Conservation (phyloP, 2,113 vertebrate species). For the Mionectes macconnelli region DNA sequence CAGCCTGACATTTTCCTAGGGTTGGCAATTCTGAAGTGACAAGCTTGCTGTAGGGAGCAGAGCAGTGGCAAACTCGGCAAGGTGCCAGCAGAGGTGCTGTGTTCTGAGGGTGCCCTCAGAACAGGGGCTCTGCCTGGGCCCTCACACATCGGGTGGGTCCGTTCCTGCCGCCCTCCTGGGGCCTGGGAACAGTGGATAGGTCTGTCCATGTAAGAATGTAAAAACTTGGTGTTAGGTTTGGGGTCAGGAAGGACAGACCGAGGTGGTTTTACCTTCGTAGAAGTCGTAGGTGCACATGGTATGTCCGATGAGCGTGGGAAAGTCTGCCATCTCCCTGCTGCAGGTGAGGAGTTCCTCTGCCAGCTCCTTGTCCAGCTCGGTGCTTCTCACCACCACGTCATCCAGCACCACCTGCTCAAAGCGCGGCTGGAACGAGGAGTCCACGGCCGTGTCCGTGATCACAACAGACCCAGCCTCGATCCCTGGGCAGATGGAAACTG, state of each 20-base stretch:
- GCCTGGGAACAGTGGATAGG: not conserved
- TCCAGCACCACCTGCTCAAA: constrained; percentile 87
- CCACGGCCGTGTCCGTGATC: constrained; percentile 80
- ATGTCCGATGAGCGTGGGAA: constrained; percentile 78
- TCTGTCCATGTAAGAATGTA: accelerated
- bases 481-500: constrained; percentile 52
- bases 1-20: not conserved
- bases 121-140: not conserved
- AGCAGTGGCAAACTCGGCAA: not conserved
- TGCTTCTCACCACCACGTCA: constrained; percentile 80
- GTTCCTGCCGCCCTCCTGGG: not conserved
- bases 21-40: not conserved
- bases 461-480: constrained; percentile 82
- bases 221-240: accelerated
- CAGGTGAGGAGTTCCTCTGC: constrained; percentile 77
- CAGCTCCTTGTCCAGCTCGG: constrained; percentile 81
- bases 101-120: not conserved
- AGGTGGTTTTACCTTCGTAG: constrained; percentile 79
- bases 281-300: constrained; percentile 89
- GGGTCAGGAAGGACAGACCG: not conserved
- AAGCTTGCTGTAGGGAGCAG: not conserved
- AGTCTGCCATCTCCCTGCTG: constrained; percentile 72
- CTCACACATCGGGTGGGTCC: accelerated
- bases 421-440: constrained; percentile 79
- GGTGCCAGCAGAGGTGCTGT: not conserved